These are phyloP conservation scores for Mesaphorura yosii DNA, from an alignment of 1,140 invertebrate species.

Conservation along the genomic window DNA sequence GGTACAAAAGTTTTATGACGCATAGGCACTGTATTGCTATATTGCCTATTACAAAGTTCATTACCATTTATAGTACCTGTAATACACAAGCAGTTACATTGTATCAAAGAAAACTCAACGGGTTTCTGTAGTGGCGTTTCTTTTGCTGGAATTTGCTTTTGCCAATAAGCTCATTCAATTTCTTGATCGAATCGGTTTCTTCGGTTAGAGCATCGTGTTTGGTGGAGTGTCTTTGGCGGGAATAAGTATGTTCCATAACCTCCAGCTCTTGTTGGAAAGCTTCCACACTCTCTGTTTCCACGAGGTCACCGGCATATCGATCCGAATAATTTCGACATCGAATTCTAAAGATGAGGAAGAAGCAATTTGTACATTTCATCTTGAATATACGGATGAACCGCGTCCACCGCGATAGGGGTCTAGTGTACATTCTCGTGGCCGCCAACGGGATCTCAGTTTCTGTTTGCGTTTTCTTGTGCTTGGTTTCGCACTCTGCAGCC, in stretches of 20 bases:
- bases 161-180: too few relatives aligned
- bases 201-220: too few relatives aligned
- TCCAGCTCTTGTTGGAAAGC: neutral
- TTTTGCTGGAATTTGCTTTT: too few relatives aligned
- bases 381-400: neutral
- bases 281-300: neutral
- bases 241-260: neutral
- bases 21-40: too few relatives aligned
- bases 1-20: neutral
- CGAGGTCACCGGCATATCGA: neutral
- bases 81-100: too few relatives aligned
- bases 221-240: too few relatives aligned
- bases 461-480: neutral
- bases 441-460: neutral
- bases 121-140: too few relatives aligned
- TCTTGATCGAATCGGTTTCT: too few relatives aligned
- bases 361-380: too few relatives aligned
- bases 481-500: neutral
- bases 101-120: too few relatives aligned
- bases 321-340: neutral
- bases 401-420: neutral
- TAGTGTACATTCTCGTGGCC: neutral
- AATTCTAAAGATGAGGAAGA: neutral
- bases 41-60: too few relatives aligned
- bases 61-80: too few relatives aligned